Base-by-base conservation (phyloP, 2,888 invertebrate species). In the Lysandra bellargus region DNA sequence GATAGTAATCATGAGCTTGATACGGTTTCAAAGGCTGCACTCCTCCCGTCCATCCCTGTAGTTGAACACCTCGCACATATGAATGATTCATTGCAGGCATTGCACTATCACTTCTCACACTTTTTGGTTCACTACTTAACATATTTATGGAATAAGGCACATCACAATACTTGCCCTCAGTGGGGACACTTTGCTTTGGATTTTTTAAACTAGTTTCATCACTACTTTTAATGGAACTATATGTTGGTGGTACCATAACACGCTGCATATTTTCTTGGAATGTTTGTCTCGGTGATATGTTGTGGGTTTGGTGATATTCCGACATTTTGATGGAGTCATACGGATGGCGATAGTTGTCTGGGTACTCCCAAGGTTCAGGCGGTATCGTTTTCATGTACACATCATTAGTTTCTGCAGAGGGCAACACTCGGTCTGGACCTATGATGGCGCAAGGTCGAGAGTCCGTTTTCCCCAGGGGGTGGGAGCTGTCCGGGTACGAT, bases 191-290 rank as follows among this genome's bases (percentile, higher is more conserved):
- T 83, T 88, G 83, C 84, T 93, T 94, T 53, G 84, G 84, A 86
- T 87, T 90, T 87, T 91, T 93, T 80, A 87, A 83, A 82, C 85
- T 88, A 80, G 87, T 81, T 81, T 92, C 91, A 82, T 92, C 91
- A 88, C 85, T 88, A 83, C 86, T 84, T 86, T 92, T 92, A 30
- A 86, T 82, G 60, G 90, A 85, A 84, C 86, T 91, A 83, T 90
- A 92, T 78, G 88, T 87, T 64, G 94, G 92, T 72, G 93, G 92
- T 82, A 95, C 91, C 89, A 93, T 91, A 78, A 95, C 91, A 81
- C 95, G 90, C 83, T 89, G 93, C 95, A 95, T 95, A 81, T 95
- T 94, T 85, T 95, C 95, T 88, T 95, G 95, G 89, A 92, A 95
- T 88, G 95, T 95, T 88, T 94, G 94, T 88, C 95, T 89, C 61